phyloP scores from a whole-genome alignment of 2,888 invertebrate species.

The Perithous albicinctus region DNA sequence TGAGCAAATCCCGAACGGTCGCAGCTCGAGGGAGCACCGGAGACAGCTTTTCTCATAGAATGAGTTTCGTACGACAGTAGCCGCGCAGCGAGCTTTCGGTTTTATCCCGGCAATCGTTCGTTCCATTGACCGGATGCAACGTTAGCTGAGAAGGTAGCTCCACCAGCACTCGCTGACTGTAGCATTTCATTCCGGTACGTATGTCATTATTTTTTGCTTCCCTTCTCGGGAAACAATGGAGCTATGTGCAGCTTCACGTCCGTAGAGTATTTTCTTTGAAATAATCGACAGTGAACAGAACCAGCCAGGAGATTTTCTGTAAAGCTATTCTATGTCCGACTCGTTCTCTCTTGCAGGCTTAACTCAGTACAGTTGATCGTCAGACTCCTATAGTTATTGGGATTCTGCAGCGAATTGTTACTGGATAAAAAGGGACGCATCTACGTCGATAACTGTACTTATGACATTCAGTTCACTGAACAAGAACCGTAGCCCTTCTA shows the following conservation, averaged over 20 bases:
- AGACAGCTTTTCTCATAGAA: conserved; percentile 68
- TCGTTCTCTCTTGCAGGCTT: conserved; percentile 1
- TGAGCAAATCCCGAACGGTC: conserved; percentile 54
- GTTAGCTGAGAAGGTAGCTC: conserved; percentile 37
- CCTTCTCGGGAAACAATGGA: conserved; percentile 50
- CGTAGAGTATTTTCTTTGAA: conserved; percentile 45
- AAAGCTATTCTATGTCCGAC: conserved; percentile 35
- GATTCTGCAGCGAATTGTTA: conserved; percentile 2
- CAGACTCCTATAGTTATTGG: conserved; percentile 35
- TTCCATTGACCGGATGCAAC: conserved; percentile 56
- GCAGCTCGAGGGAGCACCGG: conserved; percentile 47
- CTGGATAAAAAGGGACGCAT: conserved; percentile 4
- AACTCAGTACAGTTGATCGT: conserved; percentile 2
- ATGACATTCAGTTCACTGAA: background rate
- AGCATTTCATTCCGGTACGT: conserved; percentile 46
- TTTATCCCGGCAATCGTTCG: conserved; percentile 68
- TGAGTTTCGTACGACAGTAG: conserved; percentile 65
- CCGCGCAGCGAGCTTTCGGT: conserved; percentile 59
- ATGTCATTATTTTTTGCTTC: conserved; percentile 59
- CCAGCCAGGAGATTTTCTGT: conserved; percentile 44
- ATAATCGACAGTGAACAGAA: conserved; percentile 58
- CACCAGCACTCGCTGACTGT: conserved; percentile 36
- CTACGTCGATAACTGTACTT: conserved; percentile 1
- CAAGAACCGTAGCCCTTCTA: background rate
- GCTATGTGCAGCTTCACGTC: background rate